These are phyloP conservation scores for Drosophila chauvacae DNA, from an alignment of 1,140 invertebrate genomes.

Conservation along the genomic window DNA sequence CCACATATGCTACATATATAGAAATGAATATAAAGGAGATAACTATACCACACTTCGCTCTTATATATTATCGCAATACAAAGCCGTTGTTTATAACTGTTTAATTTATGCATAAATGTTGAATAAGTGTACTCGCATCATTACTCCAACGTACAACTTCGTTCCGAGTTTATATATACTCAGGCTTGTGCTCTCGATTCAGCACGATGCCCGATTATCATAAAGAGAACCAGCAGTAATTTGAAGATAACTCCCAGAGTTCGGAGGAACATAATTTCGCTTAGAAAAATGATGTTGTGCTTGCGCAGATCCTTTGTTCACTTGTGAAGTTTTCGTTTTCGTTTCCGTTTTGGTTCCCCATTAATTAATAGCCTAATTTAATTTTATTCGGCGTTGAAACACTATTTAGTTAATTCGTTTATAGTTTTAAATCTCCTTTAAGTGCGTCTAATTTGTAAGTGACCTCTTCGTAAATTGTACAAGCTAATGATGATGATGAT, in stretches of 20 bases:
- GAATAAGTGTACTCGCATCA: constrained; percentile 54
- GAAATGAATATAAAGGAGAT: constrained; percentile 29
- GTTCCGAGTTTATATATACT: constrained; percentile 29
- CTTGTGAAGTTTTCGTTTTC: constrained; percentile 35
- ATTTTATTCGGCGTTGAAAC: constrained; percentile 44
- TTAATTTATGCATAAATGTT: constrained; percentile 75
- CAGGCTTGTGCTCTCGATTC: constrained; percentile 49
- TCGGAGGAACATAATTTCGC: constrained; percentile 17
- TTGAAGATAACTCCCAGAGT: constrained; percentile 23
- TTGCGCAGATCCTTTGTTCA: constrained; percentile 53
- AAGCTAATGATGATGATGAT: constrained; percentile 45
- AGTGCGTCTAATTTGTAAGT: constrained; percentile 37
- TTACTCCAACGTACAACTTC: constrained; percentile 19
- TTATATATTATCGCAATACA: constrained; percentile 48
- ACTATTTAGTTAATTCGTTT: constrained; percentile 36
- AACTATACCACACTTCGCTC: constrained; percentile 28
- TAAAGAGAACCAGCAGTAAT: not conserved
- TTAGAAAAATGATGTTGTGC: constrained; percentile 45
- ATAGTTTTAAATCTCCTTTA: constrained; percentile 33
- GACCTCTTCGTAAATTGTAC: constrained; percentile 42
- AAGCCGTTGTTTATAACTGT: constrained; percentile 73
- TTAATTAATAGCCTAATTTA: constrained; percentile 42
- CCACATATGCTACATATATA: constrained; percentile 28
- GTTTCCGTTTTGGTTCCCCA: constrained; percentile 17
- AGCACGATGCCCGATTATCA: constrained; percentile 36